Conservation (phyloP, 2,888 invertebrate genomes). For the Deroplatys truncata region DNA sequence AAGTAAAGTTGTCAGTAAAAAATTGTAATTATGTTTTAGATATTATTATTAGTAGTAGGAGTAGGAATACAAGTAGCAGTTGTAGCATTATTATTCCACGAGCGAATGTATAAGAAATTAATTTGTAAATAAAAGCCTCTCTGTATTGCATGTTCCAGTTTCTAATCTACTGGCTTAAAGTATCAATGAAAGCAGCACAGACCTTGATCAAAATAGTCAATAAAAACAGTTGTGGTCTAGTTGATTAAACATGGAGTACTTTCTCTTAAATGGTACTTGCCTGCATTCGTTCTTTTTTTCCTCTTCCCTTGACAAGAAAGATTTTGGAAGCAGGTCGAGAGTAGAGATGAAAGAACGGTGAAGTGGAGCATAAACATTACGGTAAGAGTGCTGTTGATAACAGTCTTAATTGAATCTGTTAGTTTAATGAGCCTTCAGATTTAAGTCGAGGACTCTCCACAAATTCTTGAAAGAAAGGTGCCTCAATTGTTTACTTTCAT, state of each 20-base stretch:
- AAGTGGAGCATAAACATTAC: background rate
- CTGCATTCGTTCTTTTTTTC: background rate
- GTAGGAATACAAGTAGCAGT: no score
- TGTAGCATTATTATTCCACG: no score
- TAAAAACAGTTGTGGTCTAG: background rate
- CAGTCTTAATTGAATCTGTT: no score
- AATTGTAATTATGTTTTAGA: no score
- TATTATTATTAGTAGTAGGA: no score
- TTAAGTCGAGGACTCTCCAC: no score
- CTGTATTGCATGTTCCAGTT: background rate
- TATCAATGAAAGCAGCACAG: background rate
- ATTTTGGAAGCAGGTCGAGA: background rate
- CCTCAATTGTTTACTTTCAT: no score
- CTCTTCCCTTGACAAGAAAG: background rate
- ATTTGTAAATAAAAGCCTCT: no score
- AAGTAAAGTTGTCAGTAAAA: no score
- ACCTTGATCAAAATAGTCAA: background rate
- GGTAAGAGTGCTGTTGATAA: background rate
- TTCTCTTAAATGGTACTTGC: background rate
- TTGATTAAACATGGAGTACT: background rate
- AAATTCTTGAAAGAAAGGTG: no score
- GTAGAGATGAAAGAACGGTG: background rate
- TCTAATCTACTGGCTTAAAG: background rate
- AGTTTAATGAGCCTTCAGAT: no score
- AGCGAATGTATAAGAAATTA: no score